Evolutionary conservation across 2,113 vertebrate species (phyloP), one percentile per base, ranked within the genome.

Genomic region (Syrmaticus mikado): DNA sequence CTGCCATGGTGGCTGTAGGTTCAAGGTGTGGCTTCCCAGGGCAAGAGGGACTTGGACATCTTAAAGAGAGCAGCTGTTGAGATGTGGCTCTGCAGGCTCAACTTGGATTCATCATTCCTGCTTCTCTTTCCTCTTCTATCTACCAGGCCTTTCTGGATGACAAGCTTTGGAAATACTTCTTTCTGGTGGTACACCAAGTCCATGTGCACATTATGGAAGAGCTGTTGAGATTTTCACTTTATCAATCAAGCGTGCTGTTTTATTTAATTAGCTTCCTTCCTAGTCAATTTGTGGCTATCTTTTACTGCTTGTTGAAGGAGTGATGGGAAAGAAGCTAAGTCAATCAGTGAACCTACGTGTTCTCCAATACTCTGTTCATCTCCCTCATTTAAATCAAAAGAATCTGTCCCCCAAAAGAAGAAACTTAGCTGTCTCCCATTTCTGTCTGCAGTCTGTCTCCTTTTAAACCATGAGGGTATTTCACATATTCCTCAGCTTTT

Each of bases 81-180:
- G 2, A 1, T 52, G 57, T 7, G 25, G 13, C 10, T 61, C 55
- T 43, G 30, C 61, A 72, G 19, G 38, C 41, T 93, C 32, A 15
- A 0, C 34, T 45, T 1, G 1, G 21, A 4, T 19, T 74, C 38
- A 53, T 60, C 8, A 1, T 27, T 80, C 41, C n/a, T 2, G 0
- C 32, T 52, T 82, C 41, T 14, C 27, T 55, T 89, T 34, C 24
- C 55, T 58, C 52, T 41, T 48, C 58, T 13, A 4, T 32, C n/a
- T 27, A 17, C 14, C 1, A 1, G 24, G 24, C 36, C 24, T 11
- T 65, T 70, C 60, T 55, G 36, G 60, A 79, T 20, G 11, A 67
- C 19, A 18, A 86, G n/a, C 32, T 68, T 89, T 32, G 60, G n/a
- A 83, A 93, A 80, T 21, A 17, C 32, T 75, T 43, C 24, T 60